Evolutionary conservation across 2,888 invertebrate species (phyloP).

Genomic region (Baronia brevicornis): DNA sequence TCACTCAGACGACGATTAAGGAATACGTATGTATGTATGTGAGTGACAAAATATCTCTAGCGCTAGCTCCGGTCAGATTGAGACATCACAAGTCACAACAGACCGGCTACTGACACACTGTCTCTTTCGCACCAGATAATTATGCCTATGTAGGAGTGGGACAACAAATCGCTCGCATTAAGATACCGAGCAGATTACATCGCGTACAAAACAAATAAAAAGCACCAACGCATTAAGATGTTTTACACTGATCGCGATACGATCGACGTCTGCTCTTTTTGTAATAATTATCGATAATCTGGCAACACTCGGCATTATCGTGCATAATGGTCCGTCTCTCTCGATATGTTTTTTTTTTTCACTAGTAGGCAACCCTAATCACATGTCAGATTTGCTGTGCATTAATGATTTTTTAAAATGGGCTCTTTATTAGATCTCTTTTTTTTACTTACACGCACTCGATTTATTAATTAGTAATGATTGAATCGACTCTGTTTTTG

Average conservation of each 20-base stretch:
- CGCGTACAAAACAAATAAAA: slow-evolving; percentile 66
- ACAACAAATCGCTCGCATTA: slow-evolving; percentile 46
- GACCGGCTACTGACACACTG: slow-evolving; percentile 25
- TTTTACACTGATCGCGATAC: slow-evolving; percentile 63
- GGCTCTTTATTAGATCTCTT: slow-evolving; percentile 12
- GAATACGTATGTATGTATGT: no score
- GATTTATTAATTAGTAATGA: slow-evolving; percentile 32
- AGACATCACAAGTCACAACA: slow-evolving; percentile 60
- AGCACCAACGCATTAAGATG: slow-evolving; percentile 69
- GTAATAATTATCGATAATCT: slow-evolving; percentile 74
- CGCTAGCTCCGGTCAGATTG: slow-evolving; percentile 42
- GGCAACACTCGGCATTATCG: slow-evolving; percentile 63
- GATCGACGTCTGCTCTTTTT: slow-evolving; percentile 57
- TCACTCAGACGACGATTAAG: slow-evolving; percentile 52
- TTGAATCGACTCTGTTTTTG: slow-evolving; percentile 33
- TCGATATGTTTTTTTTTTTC: slow-evolving; percentile 58
- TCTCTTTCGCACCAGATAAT: slow-evolving; percentile 32
- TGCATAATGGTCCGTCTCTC: slow-evolving; percentile 55
- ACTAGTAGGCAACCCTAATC: slow-evolving; percentile 74
- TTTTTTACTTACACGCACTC: slow-evolving; percentile 23
- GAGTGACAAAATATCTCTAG: slow-evolving; percentile 52
- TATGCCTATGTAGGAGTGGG: slow-evolving; percentile 28
- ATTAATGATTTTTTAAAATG: slow-evolving; percentile 44
- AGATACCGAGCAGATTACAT: slow-evolving; percentile 49
- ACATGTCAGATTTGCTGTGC: slow-evolving; percentile 67